Evolutionary conservation across 2,888 invertebrate species (phyloP), one percentile per base, ranked within the genome.

Genomic region (Sinopyrophorus schimmeli): DNA sequence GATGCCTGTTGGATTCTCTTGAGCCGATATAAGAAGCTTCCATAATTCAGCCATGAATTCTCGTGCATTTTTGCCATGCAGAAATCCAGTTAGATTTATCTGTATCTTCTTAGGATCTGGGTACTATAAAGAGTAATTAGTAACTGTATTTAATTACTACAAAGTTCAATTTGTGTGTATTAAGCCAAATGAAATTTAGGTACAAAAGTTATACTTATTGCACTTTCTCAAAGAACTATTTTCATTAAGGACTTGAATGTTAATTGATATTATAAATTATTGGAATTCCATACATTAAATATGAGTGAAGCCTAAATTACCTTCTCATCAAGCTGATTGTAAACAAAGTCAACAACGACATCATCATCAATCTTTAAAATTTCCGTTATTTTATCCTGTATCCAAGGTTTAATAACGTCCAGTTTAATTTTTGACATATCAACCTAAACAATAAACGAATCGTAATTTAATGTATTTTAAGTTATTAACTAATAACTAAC

Each of bases 71-170:
- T 94, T 93, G 6, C 96, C 96, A 71, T 99, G 98, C 54, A 99
- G 79, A 75, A 99, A 99, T 31, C 99, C 99, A 30, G 99, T 99
- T 74, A 99, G 80, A 77, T 99, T 99, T 69, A 99, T 99, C 83
- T 99, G 98, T 88, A 99, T 98, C 76, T 95, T 92, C 76, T 94
- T 92, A 34, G 96, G 95, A 78, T 97, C 95, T 40, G 96, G 96
- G 77, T 85, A 90, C 91, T 92, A 78, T 71, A 77, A 80, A 76
- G 32, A 41, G n/a, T n/a, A n/a, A n/a, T n/a, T n/a, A n/a, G n/a
- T n/a, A n/a, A 48, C 9, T 9, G 21, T 10, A 38, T n/a, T n/a
- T n/a, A n/a, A n/a, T n/a, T n/a, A n/a, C n/a, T n/a, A n/a, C n/a
- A n/a, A n/a, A n/a, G n/a, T n/a, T n/a, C n/a, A n/a, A n/a, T n/a